phyloP scores from a whole-genome alignment of 1,140 invertebrate genomes.

The Pomacea maculata region DNA sequence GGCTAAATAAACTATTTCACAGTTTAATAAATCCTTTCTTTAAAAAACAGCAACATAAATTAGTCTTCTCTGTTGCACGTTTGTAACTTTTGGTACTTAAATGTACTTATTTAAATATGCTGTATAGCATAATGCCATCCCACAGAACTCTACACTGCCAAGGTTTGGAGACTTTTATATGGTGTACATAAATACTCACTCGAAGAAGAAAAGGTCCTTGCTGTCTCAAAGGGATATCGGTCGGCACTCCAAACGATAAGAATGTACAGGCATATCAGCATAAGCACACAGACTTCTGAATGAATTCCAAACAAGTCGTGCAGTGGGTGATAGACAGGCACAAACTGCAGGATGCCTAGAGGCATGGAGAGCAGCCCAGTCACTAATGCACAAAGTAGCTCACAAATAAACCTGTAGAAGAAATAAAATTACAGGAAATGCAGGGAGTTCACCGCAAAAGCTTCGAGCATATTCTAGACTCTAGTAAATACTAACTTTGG shows the following conservation, averaged over 20 bases:
- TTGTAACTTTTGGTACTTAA: too few relatives aligned
- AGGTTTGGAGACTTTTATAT: too few relatives aligned
- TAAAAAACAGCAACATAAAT: too few relatives aligned
- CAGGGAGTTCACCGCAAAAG: not conserved
- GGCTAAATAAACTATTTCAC: too few relatives aligned
- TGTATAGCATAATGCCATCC: too few relatives aligned
- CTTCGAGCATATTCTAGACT: too few relatives aligned
- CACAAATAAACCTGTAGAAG: slow-evolving; percentile 69
- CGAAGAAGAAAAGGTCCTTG: slow-evolving; percentile 4
- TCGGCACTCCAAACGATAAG: slow-evolving; percentile 66
- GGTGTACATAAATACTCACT: not conserved
- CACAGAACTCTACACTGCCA: too few relatives aligned
- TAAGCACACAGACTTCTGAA: slow-evolving; percentile 76
- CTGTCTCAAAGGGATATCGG: slow-evolving; percentile 32
- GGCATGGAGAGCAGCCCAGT: slow-evolving; percentile 75
- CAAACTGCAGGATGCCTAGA: slow-evolving; percentile 76
- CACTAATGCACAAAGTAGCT: slow-evolving; percentile 69
- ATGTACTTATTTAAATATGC: too few relatives aligned
- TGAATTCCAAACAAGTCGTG: slow-evolving; percentile 77
- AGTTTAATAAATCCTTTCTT: too few relatives aligned
- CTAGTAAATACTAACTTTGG: too few relatives aligned
- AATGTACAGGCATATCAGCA: slow-evolving; percentile 69
- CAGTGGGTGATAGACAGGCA: slow-evolving; percentile 79
- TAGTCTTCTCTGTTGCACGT: too few relatives aligned
- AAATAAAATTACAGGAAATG: slow-evolving; percentile 16